Percentiles rank a stretch among this genome's conserved stretches.
Conservation (phyloP, 2,113 vertebrate genomes). For the Rissa tridactyla region DNA sequence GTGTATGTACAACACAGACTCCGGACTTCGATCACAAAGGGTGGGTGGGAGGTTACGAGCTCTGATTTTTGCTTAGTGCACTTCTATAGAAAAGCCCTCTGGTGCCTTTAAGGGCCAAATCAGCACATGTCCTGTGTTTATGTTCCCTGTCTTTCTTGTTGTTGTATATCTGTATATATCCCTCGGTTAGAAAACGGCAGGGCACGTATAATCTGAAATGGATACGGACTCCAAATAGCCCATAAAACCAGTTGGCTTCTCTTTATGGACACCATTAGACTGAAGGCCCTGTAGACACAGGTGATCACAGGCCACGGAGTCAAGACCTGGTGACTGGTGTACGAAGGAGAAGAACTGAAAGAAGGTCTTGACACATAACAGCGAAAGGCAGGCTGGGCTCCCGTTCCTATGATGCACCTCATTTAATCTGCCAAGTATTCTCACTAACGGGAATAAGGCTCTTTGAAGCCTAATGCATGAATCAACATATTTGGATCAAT, state of each 20-base stretch:
- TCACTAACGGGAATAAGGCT: not conserved
- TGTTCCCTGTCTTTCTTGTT: not conserved
- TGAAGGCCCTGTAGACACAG: not conserved
- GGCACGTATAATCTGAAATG: not conserved
- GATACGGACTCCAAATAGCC: not conserved
- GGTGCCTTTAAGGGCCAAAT: not conserved
- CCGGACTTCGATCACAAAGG: not conserved
- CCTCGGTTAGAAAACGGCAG: not conserved
- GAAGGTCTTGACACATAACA: not conserved
- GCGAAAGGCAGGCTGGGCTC: not conserved
- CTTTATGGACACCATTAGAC: not conserved
- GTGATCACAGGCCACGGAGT: not conserved
- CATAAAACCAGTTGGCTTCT: not conserved
- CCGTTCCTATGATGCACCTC: not conserved
- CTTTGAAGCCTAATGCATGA: not conserved
- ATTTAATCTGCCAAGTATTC: not conserved
- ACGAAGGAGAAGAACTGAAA: not conserved
- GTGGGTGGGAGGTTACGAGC: not conserved
- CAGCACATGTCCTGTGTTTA: not conserved
- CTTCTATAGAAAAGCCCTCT: not conserved
- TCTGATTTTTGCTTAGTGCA: not conserved
- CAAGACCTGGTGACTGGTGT: not conserved
- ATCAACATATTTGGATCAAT: not conserved
- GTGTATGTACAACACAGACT: not conserved
- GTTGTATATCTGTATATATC: not conserved